A percentile compares a stretch with the other conserved stretches of the same genome.
These are phyloP conservation scores for Eira barbara DNA, from an alignment of 2,113 vertebrate species.

Conservation along the genomic window DNA sequence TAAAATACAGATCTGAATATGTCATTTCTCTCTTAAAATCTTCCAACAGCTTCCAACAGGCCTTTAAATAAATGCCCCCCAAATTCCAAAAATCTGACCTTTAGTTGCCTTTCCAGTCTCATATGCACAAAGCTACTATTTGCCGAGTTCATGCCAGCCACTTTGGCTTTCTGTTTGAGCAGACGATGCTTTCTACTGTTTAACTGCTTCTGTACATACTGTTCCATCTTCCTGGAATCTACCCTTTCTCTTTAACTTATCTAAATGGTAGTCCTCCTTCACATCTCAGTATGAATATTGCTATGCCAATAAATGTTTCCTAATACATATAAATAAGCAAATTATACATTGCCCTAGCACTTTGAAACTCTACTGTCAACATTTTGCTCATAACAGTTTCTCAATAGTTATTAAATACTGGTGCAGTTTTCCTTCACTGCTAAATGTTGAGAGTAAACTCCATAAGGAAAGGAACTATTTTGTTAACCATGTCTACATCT, in stretches of 20 bases:
- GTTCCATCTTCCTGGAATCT: background rate
- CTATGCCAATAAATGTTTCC: background rate
- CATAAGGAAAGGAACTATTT: background rate
- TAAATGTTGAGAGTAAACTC: background rate
- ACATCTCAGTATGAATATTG: background rate
- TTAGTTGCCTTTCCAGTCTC: background rate
- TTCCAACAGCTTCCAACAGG: background rate
- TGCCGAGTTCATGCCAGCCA: background rate
- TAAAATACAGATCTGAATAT: background rate
- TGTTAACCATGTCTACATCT: background rate
- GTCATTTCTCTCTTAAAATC: background rate
- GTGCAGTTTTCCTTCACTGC: background rate
- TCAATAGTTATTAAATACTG: background rate
- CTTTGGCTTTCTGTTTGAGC: background rate
- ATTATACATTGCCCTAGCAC: background rate
- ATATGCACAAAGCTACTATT: background rate
- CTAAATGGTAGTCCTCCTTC: background rate
- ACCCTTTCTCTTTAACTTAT: background rate
- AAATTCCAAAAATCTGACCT: background rate
- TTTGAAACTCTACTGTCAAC: background rate
- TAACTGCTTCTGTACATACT: background rate
- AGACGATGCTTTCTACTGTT: background rate
- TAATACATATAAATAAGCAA: background rate
- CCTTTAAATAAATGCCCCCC: background rate
- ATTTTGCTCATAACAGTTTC: background rate